phyloP scores from a whole-genome alignment of 2,888 invertebrate species.

The Acleris emargana region DNA sequence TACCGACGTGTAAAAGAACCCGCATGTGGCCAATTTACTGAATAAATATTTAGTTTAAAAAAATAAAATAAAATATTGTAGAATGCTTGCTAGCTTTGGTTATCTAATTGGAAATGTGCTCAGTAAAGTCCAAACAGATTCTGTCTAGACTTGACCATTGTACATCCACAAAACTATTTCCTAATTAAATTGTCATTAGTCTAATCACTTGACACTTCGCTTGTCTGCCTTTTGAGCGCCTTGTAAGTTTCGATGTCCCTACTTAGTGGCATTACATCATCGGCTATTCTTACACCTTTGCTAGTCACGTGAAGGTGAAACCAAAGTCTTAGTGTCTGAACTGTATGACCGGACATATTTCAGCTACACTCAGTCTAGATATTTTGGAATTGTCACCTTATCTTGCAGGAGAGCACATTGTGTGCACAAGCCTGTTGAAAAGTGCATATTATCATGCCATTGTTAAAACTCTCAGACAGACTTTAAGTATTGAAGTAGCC shows the following conservation, averaged over 20 bases:
- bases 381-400: conserved; percentile 3
- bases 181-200: not conserved
- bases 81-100: too few relatives aligned
- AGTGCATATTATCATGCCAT: too few relatives aligned
- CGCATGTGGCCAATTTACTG: too few relatives aligned
- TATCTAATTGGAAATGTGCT: too few relatives aligned
- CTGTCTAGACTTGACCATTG: too few relatives aligned
- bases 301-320: conserved; percentile 28
- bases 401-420: not conserved
- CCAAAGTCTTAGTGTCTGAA: conserved; percentile 16
- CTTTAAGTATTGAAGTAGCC: too few relatives aligned
- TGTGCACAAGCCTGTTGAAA: too few relatives aligned
- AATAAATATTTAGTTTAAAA: too few relatives aligned
- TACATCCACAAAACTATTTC: too few relatives aligned
- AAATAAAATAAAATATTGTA: too few relatives aligned
- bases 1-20: too few relatives aligned
- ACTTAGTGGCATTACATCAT: conserved; percentile 26
- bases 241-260: conserved; percentile 17
- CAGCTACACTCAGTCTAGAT: not conserved
- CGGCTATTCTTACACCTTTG: conserved; percentile 24
- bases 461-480: too few relatives aligned
- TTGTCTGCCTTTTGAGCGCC: conserved; percentile 1
- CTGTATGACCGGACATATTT: conserved; percentile 8
- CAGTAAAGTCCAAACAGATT: not conserved
- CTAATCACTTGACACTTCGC: not conserved